Evolutionary conservation across 2,888 invertebrate genomes (phyloP).

Genomic region (Lampropteryx suffumata): DNA sequence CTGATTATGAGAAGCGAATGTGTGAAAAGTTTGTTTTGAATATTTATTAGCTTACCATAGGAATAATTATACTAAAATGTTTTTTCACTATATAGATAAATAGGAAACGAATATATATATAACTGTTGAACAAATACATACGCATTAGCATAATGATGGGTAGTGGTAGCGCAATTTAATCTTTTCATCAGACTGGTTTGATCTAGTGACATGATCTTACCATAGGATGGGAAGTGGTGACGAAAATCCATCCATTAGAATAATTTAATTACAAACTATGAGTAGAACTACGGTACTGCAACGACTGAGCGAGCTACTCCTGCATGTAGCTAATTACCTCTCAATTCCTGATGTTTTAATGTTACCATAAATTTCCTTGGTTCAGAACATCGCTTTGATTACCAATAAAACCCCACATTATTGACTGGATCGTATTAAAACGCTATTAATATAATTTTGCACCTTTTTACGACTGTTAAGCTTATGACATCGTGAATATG

Average conservation of each 20-base stretch:
- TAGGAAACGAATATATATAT: no score
- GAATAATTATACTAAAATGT: no score
- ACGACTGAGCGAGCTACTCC: constrained; percentile 24
- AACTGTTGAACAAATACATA: no score
- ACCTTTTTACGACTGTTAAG: constrained; percentile 53
- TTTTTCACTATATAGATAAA: no score
- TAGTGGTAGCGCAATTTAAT: no score
- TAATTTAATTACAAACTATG: background rate
- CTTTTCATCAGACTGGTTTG: no score
- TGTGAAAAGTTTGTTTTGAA: no score
- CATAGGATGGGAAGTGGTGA: no score
- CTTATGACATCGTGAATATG: constrained; percentile 31
- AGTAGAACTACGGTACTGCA: background rate
- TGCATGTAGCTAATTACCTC: constrained; percentile 46
- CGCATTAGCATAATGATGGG: no score
- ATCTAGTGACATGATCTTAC: no score
- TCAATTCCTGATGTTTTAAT: constrained; percentile 54
- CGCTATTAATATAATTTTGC: constrained; percentile 64
- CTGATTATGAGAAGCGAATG: constrained; percentile 8
- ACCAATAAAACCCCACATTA: constrained; percentile 59
- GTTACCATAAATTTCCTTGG: constrained; percentile 57
- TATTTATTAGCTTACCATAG: no score
- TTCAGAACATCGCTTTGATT: constrained; percentile 58
- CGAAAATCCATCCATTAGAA: no score
- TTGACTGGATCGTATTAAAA: constrained; percentile 57